Percentiles rank a stretch among this genome's conserved stretches.
phyloP scores from a whole-genome alignment of 2,113 vertebrate species.

The Gopherus evgoodei region DNA sequence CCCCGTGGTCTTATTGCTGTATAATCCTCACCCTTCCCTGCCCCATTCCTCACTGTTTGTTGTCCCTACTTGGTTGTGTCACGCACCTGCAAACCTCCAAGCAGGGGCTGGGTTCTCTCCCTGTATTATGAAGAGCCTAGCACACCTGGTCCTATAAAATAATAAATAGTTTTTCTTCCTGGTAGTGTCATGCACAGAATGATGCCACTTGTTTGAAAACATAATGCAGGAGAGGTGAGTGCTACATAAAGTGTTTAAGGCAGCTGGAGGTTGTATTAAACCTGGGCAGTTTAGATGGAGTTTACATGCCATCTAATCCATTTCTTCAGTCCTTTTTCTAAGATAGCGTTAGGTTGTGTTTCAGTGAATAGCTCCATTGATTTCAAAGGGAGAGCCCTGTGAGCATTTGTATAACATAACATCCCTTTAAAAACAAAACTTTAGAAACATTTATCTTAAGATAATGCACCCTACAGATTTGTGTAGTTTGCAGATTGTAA shows the following conservation, averaged over 20 bases:
- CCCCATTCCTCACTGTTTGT: no score
- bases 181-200: neutral
- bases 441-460: neutral
- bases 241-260: neutral
- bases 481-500: neutral
- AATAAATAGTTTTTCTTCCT: neutral
- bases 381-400: neutral
- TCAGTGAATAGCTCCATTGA: neutral
- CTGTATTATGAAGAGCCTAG: neutral
- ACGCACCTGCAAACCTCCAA: neutral
- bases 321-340: neutral
- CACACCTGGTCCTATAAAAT: neutral
- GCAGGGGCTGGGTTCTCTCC: neutral
- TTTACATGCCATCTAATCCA: neutral
- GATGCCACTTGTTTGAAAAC: neutral
- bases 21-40: no score
- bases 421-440: neutral
- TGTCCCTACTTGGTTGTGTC: neutral
- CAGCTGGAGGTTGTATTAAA: neutral
- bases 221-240: no score
- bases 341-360: neutral
- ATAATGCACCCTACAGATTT: neutral
- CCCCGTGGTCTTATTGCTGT: neutral
- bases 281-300: neutral
- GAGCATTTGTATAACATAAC: neutral